A percentile compares a stretch with the other conserved stretches of the same genome.
Conservation (phyloP, 2,113 vertebrate genomes). For the Zosterops borbonicus region DNA sequence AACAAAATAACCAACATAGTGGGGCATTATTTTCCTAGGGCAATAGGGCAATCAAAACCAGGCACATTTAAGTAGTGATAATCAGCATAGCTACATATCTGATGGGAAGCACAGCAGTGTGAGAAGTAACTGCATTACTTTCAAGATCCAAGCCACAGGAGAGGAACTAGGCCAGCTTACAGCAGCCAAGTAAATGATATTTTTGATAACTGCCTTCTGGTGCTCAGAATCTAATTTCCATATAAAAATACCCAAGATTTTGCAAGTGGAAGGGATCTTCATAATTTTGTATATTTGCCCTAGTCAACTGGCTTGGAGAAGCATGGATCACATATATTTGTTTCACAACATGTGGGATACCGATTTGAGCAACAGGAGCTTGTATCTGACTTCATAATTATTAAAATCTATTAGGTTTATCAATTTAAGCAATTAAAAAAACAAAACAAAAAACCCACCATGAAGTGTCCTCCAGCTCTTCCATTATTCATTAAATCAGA, state of each 20-base stretch:
- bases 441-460: neutral
- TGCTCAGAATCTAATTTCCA: neutral
- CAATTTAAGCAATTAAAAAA: neutral
- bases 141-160: neutral
- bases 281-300: neutral
- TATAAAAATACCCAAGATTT: neutral
- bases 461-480: neutral
- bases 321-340: neutral
- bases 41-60: neutral
- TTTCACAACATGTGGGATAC: neutral
- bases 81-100: neutral
- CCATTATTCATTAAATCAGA: constrained; percentile 36
- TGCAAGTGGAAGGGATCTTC: neutral
- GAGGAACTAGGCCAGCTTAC: constrained; percentile 5
- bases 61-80: neutral
- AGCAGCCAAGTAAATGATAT: constrained; percentile 17
- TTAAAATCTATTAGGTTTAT: neutral
- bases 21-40: neutral
- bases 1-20: neutral
- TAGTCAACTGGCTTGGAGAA: neutral
- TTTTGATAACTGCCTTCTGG: constrained; percentile 56
- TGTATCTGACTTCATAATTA: neutral
- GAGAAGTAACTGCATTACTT: neutral
- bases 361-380: neutral
- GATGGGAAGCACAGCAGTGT: neutral